Base-by-base conservation (phyloP, 2,888 invertebrate species). In the Leucoma salicis region DNA sequence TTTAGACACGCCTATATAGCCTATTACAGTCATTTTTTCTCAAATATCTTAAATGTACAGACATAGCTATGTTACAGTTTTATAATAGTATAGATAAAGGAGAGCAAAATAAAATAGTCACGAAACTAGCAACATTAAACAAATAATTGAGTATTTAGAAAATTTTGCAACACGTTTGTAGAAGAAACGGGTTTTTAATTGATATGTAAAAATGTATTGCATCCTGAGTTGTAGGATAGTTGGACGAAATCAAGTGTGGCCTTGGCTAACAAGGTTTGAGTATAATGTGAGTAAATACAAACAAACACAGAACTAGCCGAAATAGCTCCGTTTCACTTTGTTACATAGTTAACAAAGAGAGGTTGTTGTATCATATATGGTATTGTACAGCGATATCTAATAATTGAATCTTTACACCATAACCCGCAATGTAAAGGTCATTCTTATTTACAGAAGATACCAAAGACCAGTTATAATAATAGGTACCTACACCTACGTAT, bases 371-470 rank as follows among this genome's bases (percentile, higher is more conserved):
- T 71, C 74, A 66, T 67, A 66, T 70, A 68, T 74, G 67, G 77
- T 74, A 80, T 82, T 84, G 83, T 85, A 82, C 69, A 70, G 53
- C 58, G 70, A 70, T 84, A 84, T 86, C 85, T 73, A 60, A 62
- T 76, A 83, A 84, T 83, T 81, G 76, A 83, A 87, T 85, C 83
- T 85, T 71, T 69, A 75, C 66, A 72, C 63, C 59, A 70, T 72
- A 77, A 73, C 74, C 74, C 71, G 74, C 66, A 70, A 69, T 63
- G 60, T 61, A 62, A 57, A 49, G 63, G 61, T 63, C 55, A 61
- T 56, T 52, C 56, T 59, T 61, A 58, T 65, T 59, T 60, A 37
- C 33, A 51, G 41, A 53, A 51, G 53, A 56, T 56, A n/a, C 10
- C 61, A 46, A 54, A 39, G 46, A 46, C 46, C 48, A 40, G 46